Evolutionary conservation across 2,797 vertebrate genomes (phyloP).

Genomic region (Enteromius afrohamiltoni): DNA sequence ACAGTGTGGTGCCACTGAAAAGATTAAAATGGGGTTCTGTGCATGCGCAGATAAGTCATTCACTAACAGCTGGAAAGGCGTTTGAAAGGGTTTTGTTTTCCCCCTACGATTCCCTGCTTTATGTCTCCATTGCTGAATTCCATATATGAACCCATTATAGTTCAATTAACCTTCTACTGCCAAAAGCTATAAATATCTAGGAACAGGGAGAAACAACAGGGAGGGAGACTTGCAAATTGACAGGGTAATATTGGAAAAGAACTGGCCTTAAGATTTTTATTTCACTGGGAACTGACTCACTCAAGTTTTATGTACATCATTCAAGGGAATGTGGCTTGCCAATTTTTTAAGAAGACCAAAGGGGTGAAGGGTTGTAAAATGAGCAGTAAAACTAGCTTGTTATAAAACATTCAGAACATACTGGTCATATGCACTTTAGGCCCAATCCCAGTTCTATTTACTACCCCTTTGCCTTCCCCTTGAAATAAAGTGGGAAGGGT

Average conservation of each 20-base stretch:
- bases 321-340: background rate
- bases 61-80: conserved; percentile 43
- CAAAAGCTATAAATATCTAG: conserved; percentile 72
- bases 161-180: conserved; percentile 73
- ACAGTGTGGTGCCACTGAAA: conserved; percentile 28
- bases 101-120: conserved; percentile 35
- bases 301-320: conserved; percentile 34
- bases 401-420: conserved; percentile 33
- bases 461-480: too few relatives aligned
- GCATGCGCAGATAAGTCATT: conserved; percentile 41
- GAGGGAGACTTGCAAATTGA: conserved; percentile 48
- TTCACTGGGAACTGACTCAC: background rate
- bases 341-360: conserved; percentile 14
- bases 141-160: conserved; percentile 67
- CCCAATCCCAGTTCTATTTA: too few relatives aligned
- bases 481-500: too few relatives aligned
- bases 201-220: conserved; percentile 64
- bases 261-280: conserved; percentile 24
- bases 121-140: conserved; percentile 57
- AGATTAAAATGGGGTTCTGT: conserved; percentile 49
- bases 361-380: conserved; percentile 31
- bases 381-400: conserved; percentile 50
- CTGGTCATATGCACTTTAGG: background rate
- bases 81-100: conserved; percentile 62
- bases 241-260: conserved; percentile 58